Base-by-base conservation (phyloP, 2,888 invertebrate species). In the Pollenia angustigena region DNA sequence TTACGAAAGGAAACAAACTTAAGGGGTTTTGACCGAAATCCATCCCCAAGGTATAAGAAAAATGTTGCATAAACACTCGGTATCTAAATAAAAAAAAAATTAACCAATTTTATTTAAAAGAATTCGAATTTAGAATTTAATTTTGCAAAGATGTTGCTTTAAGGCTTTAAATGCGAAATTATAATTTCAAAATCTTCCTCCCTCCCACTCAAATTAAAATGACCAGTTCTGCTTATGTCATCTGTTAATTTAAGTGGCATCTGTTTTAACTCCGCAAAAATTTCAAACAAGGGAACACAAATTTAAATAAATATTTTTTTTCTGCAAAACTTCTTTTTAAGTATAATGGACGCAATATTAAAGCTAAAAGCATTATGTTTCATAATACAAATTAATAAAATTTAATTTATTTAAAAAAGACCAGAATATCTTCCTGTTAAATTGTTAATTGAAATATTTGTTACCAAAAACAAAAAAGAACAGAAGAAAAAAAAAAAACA, bases 391-490 rank as follows among this genome's bases (percentile, higher is more conserved):
- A 23, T 23, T 2, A 46, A 54, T 66, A 81, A 56, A 81, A 54
- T 74, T 50, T 50, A 18, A 56, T 58, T 66, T 74, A 66, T 54
- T 32, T 50, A 52, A 64, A 81, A 42, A 81, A 44, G 7, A n/a
- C n/a, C 32, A 48, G 46, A 66, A 23, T 50, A 11, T 68, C 32
- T 32, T 32, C 32, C 7, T 50, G n/a, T 66, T n/a, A 48, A 66
- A 74, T 74, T 81, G 18, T 74, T 74, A 74, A 74, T 74, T 66
- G 56, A 72, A 74, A 66, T 58, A 23, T 66, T 56, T 42, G 4
- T 48, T 12, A 9, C 4, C 1, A 60, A 66, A 44, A 62, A 52
- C 18, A 54, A 44, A 74, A 14, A 14, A 23, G 23, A 23, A 23
- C 23, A 23, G 23, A 23, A 23, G 23, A 75, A 66, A 64, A 62